Conservation (phyloP, 2,797 vertebrate species). For the Apogon talboti region DNA sequence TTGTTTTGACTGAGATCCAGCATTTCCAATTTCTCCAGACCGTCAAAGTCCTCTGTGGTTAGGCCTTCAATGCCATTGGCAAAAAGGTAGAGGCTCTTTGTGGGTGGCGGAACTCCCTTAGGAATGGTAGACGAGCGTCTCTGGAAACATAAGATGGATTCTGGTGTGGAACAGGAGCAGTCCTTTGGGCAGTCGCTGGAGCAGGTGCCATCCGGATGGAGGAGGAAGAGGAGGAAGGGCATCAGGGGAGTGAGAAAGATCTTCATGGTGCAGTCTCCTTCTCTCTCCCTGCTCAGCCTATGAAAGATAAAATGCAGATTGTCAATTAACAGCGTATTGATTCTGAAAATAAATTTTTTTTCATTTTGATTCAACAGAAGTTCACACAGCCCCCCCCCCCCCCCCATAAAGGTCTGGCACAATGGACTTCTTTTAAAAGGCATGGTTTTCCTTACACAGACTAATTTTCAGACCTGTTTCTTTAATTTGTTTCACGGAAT, state of each 20-base stretch:
- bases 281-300: conserved; percentile 69
- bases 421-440: conserved; percentile 5
- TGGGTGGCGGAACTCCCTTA: conserved; percentile 78
- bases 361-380: conserved; percentile 11
- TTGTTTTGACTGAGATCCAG: conserved; percentile 96
- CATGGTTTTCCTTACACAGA: not conserved
- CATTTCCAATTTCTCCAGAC: conserved; percentile 87
- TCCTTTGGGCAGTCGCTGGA: conserved; percentile 83
- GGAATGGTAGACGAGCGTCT: conserved; percentile 87
- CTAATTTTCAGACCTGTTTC: conserved; percentile 17
- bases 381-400: not conserved
- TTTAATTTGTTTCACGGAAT: conserved; percentile 45
- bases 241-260: conserved; percentile 64
- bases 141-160: conserved; percentile 87
- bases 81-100: conserved; percentile 88
- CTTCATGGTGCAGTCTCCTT: conserved; percentile 77
- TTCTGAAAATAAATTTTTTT: conserved; percentile 18
- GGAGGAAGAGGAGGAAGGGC: conserved; percentile 79
- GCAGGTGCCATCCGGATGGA: conserved; percentile 52
- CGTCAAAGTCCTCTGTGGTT: conserved; percentile 84
- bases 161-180: conserved; percentile 87
- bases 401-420: not conserved
- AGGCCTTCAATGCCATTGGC: conserved; percentile 90
- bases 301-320: conserved; percentile 56
- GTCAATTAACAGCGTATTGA: conserved; percentile 31